Evolutionary conservation across 2,797 vertebrate species (phyloP).

Genomic region (Lacerta bilineata): DNA sequence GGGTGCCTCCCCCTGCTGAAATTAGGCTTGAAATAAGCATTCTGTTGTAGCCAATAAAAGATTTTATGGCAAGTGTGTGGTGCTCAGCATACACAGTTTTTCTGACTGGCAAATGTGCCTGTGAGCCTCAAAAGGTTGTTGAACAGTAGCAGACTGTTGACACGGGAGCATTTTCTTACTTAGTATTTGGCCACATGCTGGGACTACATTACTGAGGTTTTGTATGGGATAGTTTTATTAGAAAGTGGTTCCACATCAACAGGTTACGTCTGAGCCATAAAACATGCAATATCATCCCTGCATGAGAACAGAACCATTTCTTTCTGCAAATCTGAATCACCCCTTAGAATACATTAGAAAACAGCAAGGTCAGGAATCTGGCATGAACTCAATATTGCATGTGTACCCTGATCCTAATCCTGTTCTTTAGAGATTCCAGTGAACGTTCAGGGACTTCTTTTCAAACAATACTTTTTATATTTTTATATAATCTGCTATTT

Average conservation of each 20-base stretch:
- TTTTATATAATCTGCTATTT: conserved; percentile 1
- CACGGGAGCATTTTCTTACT: background rate
- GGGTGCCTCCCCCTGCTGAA: too few species aligned
- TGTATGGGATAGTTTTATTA: background rate
- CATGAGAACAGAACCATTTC: background rate
- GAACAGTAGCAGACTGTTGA: background rate
- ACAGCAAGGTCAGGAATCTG: background rate
- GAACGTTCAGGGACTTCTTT: background rate
- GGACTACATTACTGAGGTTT: background rate
- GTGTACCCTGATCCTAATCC: background rate
- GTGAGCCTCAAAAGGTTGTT: too few species aligned
- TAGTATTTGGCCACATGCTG: background rate
- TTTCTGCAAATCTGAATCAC: background rate
- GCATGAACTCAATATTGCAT: background rate
- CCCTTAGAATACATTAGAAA: background rate
- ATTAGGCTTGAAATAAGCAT: too few species aligned
- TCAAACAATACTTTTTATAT: background rate
- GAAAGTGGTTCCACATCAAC: background rate
- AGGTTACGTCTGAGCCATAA: background rate
- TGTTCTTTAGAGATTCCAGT: background rate
- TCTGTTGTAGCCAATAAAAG: too few species aligned
- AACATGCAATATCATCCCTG: background rate
- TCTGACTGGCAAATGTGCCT: too few species aligned
- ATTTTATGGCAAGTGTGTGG: too few species aligned
- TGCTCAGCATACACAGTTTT: too few species aligned